A percentile compares a stretch with the other conserved stretches of the same genome.
Evolutionary conservation across 2,113 vertebrate species (phyloP).

Genomic region (Phodopus roborovskii): DNA sequence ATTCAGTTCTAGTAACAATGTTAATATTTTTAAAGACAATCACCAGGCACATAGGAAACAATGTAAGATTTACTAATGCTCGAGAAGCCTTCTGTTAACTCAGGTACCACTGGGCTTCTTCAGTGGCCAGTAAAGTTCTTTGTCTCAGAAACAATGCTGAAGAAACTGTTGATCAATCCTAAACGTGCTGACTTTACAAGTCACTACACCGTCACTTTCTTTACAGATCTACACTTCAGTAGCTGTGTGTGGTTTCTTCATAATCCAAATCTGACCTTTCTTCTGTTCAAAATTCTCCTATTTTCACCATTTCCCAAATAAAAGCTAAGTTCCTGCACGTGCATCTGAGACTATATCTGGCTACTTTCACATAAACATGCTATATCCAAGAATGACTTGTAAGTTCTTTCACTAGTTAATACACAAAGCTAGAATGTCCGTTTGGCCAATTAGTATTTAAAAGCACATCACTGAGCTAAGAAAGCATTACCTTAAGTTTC

Average conservation of each 20-base stretch:
- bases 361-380: neutral
- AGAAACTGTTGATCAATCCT: neutral
- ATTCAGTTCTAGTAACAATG: neutral
- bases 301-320: neutral
- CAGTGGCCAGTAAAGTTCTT: neutral
- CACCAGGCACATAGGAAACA: neutral
- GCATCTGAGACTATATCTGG: neutral
- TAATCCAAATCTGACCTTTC: neutral
- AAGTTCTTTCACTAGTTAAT: slow-evolving; percentile 1
- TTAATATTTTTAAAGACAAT: neutral
- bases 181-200: neutral
- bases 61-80: neutral
- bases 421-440: slow-evolving; percentile 14
- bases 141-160: neutral
- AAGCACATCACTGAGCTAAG: slow-evolving; percentile 16
- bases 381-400: neutral
- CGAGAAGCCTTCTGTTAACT: neutral
- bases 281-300: slow-evolving; percentile 23
- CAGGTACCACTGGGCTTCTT: neutral
- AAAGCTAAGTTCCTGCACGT: neutral
- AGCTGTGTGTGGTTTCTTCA: neutral
- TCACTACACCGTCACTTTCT: neutral
- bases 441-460: slow-evolving; percentile 34
- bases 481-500: slow-evolving; percentile 92
- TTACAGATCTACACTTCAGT: neutral